Percentiles rank a stretch among this genome's conserved stretches.
phyloP scores from a whole-genome alignment of 2,113 vertebrate species.

The Amazona vittata region DNA sequence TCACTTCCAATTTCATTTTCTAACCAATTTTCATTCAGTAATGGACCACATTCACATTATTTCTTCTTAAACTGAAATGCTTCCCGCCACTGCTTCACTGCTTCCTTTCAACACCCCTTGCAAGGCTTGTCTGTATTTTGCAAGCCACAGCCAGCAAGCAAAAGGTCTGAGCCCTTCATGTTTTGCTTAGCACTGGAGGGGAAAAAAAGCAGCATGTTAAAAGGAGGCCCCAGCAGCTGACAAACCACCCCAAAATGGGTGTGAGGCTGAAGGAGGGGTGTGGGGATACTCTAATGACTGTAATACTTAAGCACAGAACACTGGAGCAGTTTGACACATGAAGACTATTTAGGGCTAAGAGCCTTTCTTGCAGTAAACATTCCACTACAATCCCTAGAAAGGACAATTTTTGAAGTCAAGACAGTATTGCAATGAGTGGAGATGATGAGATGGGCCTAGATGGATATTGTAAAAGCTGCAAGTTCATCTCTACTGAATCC shows the following conservation, averaged over 20 bases:
- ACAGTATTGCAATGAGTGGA: background rate
- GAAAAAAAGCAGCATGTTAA: background rate
- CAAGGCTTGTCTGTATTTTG: background rate
- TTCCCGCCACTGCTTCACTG: constrained; percentile 12
- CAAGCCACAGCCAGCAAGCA: background rate
- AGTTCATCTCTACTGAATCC: background rate
- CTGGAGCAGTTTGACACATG: background rate
- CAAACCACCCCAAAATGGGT: background rate
- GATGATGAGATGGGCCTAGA: background rate
- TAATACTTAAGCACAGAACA: background rate
- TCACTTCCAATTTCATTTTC: constrained; percentile 1
- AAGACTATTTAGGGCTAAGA: background rate
- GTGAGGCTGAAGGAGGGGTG: background rate
- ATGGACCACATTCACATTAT: background rate
- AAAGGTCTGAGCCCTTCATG: background rate
- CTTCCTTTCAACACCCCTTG: background rate
- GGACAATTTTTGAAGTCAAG: background rate
- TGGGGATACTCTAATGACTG: background rate
- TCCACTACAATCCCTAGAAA: background rate
- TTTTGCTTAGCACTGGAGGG: background rate
- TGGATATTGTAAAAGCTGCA: background rate
- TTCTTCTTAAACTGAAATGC: constrained; percentile 30
- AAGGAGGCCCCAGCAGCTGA: background rate
- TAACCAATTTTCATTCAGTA: constrained; percentile 11
- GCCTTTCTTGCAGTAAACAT: background rate